Percentiles rank a stretch among this genome's conserved stretches.
These are phyloP conservation scores for Atherinomorus stipes DNA, from an alignment of 2,113 vertebrate species.

Conservation along the genomic window DNA sequence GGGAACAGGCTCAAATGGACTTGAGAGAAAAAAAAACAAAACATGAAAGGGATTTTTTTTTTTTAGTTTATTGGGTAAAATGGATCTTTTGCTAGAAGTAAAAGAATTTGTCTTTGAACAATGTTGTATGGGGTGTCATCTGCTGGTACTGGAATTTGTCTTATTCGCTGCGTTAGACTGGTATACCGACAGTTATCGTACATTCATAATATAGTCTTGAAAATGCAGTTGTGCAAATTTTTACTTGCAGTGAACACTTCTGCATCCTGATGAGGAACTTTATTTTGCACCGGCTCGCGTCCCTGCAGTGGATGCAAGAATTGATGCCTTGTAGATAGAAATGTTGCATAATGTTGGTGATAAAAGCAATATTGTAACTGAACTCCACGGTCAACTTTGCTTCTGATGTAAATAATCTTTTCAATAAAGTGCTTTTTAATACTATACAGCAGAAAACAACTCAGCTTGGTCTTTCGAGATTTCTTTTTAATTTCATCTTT, in stretches of 20 bases:
- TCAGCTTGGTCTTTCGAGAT: background rate
- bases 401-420: constrained; percentile 83
- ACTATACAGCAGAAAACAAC: background rate
- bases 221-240: constrained; percentile 17
- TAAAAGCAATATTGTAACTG: constrained; percentile 65
- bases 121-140: constrained; percentile 3
- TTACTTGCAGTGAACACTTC: constrained; percentile 2
- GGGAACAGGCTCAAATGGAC: background rate
- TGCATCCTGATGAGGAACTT: background rate
- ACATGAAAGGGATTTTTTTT: constrained; percentile 41
- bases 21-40: constrained; percentile 33
- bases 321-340: constrained; percentile 43
- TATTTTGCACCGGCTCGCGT: constrained; percentile 34
- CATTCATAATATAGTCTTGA: constrained; percentile 21
- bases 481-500: too few species aligned
- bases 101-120: background rate
- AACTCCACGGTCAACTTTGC: constrained; percentile 64
- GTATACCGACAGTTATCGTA: background rate
- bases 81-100: constrained; percentile 3
- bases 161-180: background rate
- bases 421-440: constrained; percentile 82
- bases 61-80: constrained; percentile 9
- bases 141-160: constrained; percentile 10
- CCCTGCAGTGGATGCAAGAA: background rate
- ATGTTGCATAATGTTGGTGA: constrained; percentile 36